Conservation (phyloP, 1,140 invertebrate species). For the Sweltsa coloradensis region DNA sequence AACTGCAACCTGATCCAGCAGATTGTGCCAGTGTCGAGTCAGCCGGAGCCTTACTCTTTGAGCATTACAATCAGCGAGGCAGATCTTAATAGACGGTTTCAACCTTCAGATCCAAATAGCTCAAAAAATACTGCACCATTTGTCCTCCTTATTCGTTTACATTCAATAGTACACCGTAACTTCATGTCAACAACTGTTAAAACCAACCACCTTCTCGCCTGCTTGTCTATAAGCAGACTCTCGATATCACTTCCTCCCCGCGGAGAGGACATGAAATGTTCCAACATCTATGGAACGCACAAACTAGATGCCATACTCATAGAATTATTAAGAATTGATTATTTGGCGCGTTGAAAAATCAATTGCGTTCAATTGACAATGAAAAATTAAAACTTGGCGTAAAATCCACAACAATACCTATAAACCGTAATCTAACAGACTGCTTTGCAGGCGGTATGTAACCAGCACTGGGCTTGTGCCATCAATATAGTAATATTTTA, state of each 20-base stretch:
- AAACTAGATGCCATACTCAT: no score
- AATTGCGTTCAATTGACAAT: no score
- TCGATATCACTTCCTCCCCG: neutral
- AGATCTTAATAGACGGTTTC: neutral
- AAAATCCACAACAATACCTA: no score
- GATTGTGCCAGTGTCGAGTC: neutral
- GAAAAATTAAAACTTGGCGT: no score
- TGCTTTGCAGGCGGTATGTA: neutral
- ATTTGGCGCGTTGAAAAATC: no score
- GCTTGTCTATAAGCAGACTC: neutral
- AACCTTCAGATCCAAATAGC: slow-evolving; percentile 4
- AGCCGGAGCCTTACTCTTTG: slow-evolving; percentile 5
- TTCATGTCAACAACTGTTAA: neutral
- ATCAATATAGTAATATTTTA: neutral
- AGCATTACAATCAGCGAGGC: neutral
- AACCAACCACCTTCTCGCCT: neutral
- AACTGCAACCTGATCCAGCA: slow-evolving; percentile 12
- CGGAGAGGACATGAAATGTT: neutral
- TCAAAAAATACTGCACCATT: slow-evolving; percentile 10
- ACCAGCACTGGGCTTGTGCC: neutral
- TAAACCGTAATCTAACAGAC: neutral
- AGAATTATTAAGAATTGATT: no score
- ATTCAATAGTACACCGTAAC: neutral
- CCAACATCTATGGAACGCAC: neutral
- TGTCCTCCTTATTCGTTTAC: neutral